Base-by-base conservation (phyloP, 2,113 vertebrate genomes). In the Siphamia tubifer region DNA sequence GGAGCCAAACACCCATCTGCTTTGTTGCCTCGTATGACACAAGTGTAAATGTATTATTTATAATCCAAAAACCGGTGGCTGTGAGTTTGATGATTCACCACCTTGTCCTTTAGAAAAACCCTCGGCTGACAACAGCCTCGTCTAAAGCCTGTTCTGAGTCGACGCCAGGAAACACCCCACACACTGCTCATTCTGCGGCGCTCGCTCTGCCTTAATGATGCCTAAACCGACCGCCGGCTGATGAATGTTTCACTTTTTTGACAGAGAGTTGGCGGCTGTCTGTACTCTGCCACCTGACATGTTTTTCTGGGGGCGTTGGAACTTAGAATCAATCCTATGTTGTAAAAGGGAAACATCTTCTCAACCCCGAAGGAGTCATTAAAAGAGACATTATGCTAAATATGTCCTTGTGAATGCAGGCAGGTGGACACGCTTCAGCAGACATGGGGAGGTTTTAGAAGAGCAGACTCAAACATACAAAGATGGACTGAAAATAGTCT, bases 101-200 rank as follows among this genome's bases (percentile, higher is more conserved):
- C 24, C 16, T 2, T 48, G 25, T 70, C 38, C 43, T 71, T 74
- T 51, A 68, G 32, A 77, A 78, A 81, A 74, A 36, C 55, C 36
- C 25, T 21, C 62, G 51, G n/a, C 20, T 44, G 8, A 15, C 35
- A 49, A 56, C 23, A 39, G 30, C 31, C 35, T 15, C 32, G 53
- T 60, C 23, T 24, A 40, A 52, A 38, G n/a, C 16, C 20, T 4
- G 7, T 25, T 17, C 38, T 54, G 42, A 4, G 38, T 57, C 6
- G 15, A 16, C 1, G 19, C 4, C 43, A 67, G 55, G 64, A 79
- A 74, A 74, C 9, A 24, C 35, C 62, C 63, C 25, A 74, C 21
- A 5, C 53, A 56, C n/a, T 53, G 25, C 42, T 36, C 48, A 38
- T 51, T 2, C n/a, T 47, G 51, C 55, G 49, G 56, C 68, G 69